These are phyloP conservation scores for Choloepus didactylus DNA, from an alignment of 2,797 vertebrate species.

Conservation along the genomic window DNA sequence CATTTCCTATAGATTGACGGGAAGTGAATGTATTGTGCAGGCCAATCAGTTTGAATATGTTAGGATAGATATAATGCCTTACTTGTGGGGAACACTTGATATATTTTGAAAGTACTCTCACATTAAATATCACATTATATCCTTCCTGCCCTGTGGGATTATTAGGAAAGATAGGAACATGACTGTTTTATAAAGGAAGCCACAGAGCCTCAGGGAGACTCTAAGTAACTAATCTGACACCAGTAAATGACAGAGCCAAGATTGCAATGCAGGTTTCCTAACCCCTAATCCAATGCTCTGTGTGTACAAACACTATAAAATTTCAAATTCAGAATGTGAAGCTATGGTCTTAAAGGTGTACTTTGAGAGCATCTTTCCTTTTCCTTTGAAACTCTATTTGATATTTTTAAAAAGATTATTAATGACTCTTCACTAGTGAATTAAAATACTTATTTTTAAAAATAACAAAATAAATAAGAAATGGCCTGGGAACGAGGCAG, in stretches of 20 bases:
- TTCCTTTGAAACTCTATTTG: slow-evolving; percentile 14
- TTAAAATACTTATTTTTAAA: background rate
- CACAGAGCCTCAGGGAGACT: background rate
- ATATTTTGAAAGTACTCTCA: slow-evolving; percentile 50
- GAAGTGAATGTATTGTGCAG: background rate
- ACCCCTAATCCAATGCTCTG: background rate
- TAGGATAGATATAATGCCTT: background rate
- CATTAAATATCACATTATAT: slow-evolving; percentile 59
- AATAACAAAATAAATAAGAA: background rate
- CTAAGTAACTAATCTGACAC: slow-evolving; percentile 37
- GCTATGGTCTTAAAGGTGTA: background rate
- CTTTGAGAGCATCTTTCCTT: background rate
- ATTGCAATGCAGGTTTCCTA: background rate
- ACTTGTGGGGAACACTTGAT: background rate
- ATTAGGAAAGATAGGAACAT: slow-evolving; percentile 52
- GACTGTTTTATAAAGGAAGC: slow-evolving; percentile 71
- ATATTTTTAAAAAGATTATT: slow-evolving; percentile 42
- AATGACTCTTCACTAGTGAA: background rate
- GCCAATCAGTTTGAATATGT: background rate
- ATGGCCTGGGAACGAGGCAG: background rate
- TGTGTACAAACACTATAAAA: background rate
- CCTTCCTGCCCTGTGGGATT: slow-evolving; percentile 38
- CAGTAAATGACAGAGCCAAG: background rate
- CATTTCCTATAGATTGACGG: background rate
- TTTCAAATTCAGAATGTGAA: background rate